Conservation (phyloP, 2,888 invertebrate genomes). For the Drosophila tripunctata region DNA sequence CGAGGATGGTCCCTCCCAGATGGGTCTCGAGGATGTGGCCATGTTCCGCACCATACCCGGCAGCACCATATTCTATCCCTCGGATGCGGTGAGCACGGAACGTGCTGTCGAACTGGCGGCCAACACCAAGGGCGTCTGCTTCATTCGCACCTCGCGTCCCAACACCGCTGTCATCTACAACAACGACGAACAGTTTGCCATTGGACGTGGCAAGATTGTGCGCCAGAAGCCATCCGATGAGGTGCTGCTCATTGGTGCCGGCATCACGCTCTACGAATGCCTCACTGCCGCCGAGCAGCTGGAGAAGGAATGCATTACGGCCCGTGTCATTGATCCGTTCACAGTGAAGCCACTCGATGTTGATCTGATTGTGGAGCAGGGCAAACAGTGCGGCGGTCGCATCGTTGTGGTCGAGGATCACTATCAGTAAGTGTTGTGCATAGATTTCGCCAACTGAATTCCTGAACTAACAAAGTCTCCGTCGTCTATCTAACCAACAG, state of each 20-base stretch:
- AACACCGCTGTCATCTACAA: conserved; percentile 93
- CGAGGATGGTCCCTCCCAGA: conserved; percentile 99
- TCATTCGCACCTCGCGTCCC: conserved; percentile 97
- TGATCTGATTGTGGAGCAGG: conserved; percentile 90
- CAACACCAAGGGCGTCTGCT: conserved; percentile 97
- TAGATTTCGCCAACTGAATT: too few relatives aligned
- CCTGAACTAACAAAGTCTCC: too few relatives aligned
- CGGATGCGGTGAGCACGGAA: conserved; percentile 97
- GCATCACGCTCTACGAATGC: conserved; percentile 96
- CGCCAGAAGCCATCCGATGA: conserved; percentile 90
- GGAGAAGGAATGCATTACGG: conserved; percentile 88
- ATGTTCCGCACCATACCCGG: conserved; percentile 97
- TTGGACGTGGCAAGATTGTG: conserved; percentile 92
- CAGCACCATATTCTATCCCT: conserved; percentile 91
- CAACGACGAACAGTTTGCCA: conserved; percentile 91
- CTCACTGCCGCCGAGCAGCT: conserved; percentile 92
- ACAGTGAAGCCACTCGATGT: conserved; percentile 97
- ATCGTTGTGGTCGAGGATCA: conserved; percentile 98
- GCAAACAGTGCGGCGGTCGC: conserved; percentile 90
- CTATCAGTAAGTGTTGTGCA: conserved; percentile 93
- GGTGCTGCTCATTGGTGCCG: conserved; percentile 95
- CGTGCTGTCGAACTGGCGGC: conserved; percentile 98
- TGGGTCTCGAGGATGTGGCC: conserved; percentile 99
- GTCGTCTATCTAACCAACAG: too few relatives aligned
- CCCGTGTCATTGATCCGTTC: conserved; percentile 96